phyloP scores from a whole-genome alignment of 2,888 invertebrate genomes.

The Macrosiphum euphorbiae region DNA sequence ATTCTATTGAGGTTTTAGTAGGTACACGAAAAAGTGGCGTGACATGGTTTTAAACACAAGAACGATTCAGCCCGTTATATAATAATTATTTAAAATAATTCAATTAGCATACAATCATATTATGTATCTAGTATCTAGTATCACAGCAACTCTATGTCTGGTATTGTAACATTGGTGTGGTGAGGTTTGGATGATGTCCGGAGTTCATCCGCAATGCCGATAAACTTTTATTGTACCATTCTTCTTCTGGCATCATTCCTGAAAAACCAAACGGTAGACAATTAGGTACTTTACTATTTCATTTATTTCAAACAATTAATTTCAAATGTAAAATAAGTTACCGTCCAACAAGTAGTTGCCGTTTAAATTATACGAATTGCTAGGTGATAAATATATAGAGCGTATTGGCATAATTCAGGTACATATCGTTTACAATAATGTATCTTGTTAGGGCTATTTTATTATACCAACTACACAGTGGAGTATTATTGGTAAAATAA shows the following conservation, averaged over 20 bases:
- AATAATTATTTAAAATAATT: conserved; percentile 13
- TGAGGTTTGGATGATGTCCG: conserved; percentile 93
- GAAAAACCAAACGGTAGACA: conserved; percentile 67
- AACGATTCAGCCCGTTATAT: not conserved
- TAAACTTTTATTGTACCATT: conserved; percentile 99
- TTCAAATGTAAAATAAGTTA: not conserved
- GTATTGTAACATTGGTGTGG: conserved; percentile 97
- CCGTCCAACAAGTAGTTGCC: not conserved
- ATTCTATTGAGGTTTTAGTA: conserved; percentile 3
- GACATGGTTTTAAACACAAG: not conserved
- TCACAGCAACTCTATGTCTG: conserved; percentile 80
- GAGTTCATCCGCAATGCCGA: conserved; percentile 97
- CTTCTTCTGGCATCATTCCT: conserved; percentile 95
- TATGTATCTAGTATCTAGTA: conserved; percentile 48
- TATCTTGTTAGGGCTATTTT: not conserved
- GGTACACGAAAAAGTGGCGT: not conserved
- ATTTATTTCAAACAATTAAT: not conserved
- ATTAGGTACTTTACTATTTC: not conserved
- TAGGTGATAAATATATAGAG: no score
- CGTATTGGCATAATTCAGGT: no score
- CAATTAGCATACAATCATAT: conserved; percentile 22
- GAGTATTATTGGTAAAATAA: not conserved
- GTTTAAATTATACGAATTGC: not conserved
- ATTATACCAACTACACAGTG: not conserved
- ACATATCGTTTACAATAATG: no score